These are phyloP conservation scores for Drosophila hamatofila DNA, from an alignment of 2,888 invertebrate genomes.

Conservation along the genomic window DNA sequence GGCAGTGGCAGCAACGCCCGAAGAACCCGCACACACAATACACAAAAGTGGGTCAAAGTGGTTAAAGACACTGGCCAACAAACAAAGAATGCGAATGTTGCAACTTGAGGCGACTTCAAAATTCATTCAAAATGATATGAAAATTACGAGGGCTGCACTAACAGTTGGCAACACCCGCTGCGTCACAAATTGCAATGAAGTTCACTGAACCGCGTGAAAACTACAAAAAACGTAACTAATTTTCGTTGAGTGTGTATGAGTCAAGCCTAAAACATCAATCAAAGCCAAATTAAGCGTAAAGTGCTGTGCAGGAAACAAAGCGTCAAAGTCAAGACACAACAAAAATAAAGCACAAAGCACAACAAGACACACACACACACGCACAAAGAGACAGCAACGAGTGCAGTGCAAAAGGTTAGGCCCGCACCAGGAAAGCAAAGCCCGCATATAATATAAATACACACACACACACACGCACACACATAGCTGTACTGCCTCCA, in stretches of 20 bases:
- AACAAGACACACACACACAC: constrained; percentile 19
- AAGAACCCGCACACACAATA: constrained; percentile 25
- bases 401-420: constrained; percentile 68
- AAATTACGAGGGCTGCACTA: constrained; percentile 48
- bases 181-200: constrained; percentile 25
- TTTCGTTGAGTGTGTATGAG: constrained; percentile 38
- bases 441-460: constrained; percentile 58
- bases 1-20: constrained; percentile 5
- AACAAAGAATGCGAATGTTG: constrained; percentile 47
- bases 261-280: constrained; percentile 71
- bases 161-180: constrained; percentile 25
- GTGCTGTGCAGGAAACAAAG: constrained; percentile 61
- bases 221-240: constrained; percentile 43
- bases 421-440: constrained; percentile 63
- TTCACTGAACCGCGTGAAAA: constrained; percentile 48
- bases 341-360: constrained; percentile 27
- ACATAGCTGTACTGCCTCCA: constrained; percentile 37
- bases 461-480: constrained; percentile 1
- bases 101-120: constrained; percentile 23
- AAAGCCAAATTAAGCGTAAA: constrained; percentile 80
- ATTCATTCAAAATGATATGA: constrained; percentile 40
- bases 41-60: constrained; percentile 42
- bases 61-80: constrained; percentile 32
- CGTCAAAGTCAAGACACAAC: constrained; percentile 62
- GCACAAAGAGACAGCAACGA: constrained; percentile 16